Evolutionary conservation across 2,888 invertebrate species (phyloP), one percentile per base, ranked within the genome.

Genomic region (Opisthograptis luteolata): DNA sequence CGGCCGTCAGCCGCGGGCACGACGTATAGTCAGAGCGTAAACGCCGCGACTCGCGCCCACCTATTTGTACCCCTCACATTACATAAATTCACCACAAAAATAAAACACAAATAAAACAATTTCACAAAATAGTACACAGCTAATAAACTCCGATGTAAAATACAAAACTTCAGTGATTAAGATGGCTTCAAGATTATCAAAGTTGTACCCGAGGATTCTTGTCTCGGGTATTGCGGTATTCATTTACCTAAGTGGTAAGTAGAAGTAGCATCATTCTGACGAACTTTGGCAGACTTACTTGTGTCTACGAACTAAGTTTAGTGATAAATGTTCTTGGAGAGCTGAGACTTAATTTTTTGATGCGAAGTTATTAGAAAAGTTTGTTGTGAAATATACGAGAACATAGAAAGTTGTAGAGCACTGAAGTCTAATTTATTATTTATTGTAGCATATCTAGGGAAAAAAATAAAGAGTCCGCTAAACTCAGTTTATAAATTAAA

Each of bases 181-280:
- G 75, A 82, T 82, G 82, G 73, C 65, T 73, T 43, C 62, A 55
- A 55, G 41, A 42, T 60, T 55, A 55, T 42, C 47, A 59, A 75
- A 79, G 66, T 74, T 78, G 55, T 22, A 44, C 17, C 28, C 40
- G 27, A 37, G 50, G 45, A 52, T 55, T 37, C 62, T 66, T 55
- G 51, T 69, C 56, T 53, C 60, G 60, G 62, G 43, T 20, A 27
- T 64, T 64, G 70, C 75, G 68, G 69, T 76, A 63, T 76, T 86
- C 76, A 78, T 87, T 73, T 78, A 78, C 62, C 71, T 87, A 70
- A 85, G 81, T 82, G 87, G 87, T 88, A 73, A 86, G 87, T 85
- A 66, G 61, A 52, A 70, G 60, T 32, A 12, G 17, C 35, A 75
- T 76, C 74, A 74, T 72, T 71, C 70, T 45, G 55, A 20, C 65